A percentile compares a stretch with the other conserved stretches of the same genome.
phyloP scores from a whole-genome alignment of 2,797 vertebrate genomes.

The Neostethus bicornis region DNA sequence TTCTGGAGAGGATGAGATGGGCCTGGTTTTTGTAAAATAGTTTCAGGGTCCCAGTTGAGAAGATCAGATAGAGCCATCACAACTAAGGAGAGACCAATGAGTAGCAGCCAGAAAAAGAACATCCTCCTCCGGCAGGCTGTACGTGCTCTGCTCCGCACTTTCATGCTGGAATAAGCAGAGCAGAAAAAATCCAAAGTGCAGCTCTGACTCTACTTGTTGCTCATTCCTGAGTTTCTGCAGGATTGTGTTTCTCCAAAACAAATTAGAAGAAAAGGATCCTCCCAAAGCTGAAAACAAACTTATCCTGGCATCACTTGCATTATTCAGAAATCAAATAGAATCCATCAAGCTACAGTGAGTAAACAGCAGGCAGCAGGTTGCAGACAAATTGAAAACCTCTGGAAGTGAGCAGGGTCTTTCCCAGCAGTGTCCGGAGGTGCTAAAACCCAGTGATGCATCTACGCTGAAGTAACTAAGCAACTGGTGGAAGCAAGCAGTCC shows the following conservation, averaged over 20 bases:
- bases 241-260: slow-evolving; percentile 12
- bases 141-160: slow-evolving; percentile 73
- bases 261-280: background rate
- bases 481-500: background rate
- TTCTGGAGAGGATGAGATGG: slow-evolving; percentile 42
- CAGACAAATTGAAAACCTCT: slow-evolving; percentile 32
- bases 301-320: background rate
- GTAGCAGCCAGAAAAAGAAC: slow-evolving; percentile 77
- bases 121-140: slow-evolving; percentile 71
- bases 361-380: slow-evolving; percentile 26
- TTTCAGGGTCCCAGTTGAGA: slow-evolving; percentile 41
- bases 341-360: slow-evolving; percentile 27
- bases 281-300: background rate
- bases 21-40: slow-evolving; percentile 4
- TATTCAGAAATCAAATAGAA: background rate
- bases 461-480: slow-evolving; percentile 5
- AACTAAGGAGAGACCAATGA: slow-evolving; percentile 78
- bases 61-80: slow-evolving; percentile 75
- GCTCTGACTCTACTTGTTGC: slow-evolving; percentile 5
- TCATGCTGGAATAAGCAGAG: slow-evolving; percentile 73
- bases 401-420: slow-evolving; percentile 35
- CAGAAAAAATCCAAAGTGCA: background rate
- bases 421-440: slow-evolving; percentile 54
- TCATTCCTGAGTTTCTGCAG: slow-evolving; percentile 18
- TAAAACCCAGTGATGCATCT: slow-evolving; percentile 37